Conservation (phyloP, 2,888 invertebrate species). For the Eristalis intricaria region DNA sequence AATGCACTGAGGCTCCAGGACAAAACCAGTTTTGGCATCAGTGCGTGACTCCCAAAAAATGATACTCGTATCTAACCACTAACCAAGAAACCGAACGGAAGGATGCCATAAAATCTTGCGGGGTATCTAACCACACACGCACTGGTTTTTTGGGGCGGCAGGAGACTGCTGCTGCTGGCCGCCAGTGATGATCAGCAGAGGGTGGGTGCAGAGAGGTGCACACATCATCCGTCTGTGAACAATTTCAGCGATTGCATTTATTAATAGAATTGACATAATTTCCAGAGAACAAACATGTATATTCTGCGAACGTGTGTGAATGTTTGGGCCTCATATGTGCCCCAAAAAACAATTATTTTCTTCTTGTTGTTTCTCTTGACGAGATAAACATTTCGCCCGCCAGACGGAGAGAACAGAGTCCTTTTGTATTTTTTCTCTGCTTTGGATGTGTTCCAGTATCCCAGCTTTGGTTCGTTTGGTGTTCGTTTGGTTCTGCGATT, state of each 20-base stretch:
- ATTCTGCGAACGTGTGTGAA: slow-evolving; percentile 54
- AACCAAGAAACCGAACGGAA: slow-evolving; percentile 44
- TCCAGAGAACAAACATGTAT: slow-evolving; percentile 52
- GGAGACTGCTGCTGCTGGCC: slow-evolving; percentile 23
- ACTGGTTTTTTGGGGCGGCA: slow-evolving; percentile 8
- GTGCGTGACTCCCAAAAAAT: slow-evolving; percentile 18
- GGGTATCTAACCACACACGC: slow-evolving; percentile 45
- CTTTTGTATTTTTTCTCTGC: slow-evolving; percentile 6
- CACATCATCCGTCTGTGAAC: background rate
- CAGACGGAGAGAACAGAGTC: background rate
- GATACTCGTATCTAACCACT: slow-evolving; percentile 7
- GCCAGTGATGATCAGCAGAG: slow-evolving; percentile 50
- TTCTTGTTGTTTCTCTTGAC: background rate
- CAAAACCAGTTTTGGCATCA: slow-evolving; percentile 30
- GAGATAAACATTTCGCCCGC: slow-evolving; percentile 33
- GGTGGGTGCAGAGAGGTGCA: background rate
- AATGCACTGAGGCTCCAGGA: slow-evolving; percentile 16
- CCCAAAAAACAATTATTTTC: slow-evolving; percentile 28
- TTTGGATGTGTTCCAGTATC: slow-evolving; percentile 29
- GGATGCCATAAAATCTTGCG: slow-evolving; percentile 55
- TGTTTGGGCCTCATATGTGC: slow-evolving; percentile 45
- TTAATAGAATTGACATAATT: slow-evolving; percentile 73
- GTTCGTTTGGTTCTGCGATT: background rate
- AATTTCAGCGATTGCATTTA: slow-evolving; percentile 58
- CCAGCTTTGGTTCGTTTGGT: slow-evolving; percentile 20